Percentiles rank a stretch among this genome's conserved stretches.
phyloP scores from a whole-genome alignment of 1,140 invertebrate genomes.

The Eufriesea mexicana region DNA sequence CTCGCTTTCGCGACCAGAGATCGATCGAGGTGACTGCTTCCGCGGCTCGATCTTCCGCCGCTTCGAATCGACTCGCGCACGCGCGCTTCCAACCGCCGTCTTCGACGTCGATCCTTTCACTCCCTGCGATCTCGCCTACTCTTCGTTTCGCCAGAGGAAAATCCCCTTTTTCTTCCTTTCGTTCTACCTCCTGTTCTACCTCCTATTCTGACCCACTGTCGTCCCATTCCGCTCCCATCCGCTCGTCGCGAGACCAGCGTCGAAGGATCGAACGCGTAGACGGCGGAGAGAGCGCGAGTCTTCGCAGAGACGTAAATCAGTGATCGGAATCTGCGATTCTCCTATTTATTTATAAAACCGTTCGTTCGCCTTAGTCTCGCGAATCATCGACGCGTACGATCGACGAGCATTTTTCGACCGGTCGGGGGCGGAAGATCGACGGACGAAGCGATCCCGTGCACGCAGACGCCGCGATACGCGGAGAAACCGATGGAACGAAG shows the following conservation, averaged over 20 bases:
- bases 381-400: background rate
- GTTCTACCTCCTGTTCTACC: too few species aligned
- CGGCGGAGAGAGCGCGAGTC: too few species aligned
- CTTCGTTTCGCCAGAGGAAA: too few species aligned
- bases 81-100: background rate
- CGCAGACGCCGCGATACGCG: constrained; percentile 15
- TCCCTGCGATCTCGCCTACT: too few species aligned
- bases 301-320: background rate
- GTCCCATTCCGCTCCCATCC: background rate
- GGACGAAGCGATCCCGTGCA: background rate
- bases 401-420: background rate
- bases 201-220: background rate
- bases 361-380: background rate
- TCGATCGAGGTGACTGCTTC: constrained; percentile 7
- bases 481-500: background rate
- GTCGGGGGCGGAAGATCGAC: constrained; percentile 13
- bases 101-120: background rate
- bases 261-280: background rate
- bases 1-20: background rate
- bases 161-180: too few species aligned
- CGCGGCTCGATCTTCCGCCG: constrained; percentile 17
- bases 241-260: too few species aligned
- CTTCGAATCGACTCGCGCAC: background rate
- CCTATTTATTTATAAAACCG: background rate
- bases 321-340: background rate